Evolutionary conservation across 37 sponge, comb jelly and placozoan genomes (phyloP).

Genomic region (Aphrocallistes beatrix): DNA sequence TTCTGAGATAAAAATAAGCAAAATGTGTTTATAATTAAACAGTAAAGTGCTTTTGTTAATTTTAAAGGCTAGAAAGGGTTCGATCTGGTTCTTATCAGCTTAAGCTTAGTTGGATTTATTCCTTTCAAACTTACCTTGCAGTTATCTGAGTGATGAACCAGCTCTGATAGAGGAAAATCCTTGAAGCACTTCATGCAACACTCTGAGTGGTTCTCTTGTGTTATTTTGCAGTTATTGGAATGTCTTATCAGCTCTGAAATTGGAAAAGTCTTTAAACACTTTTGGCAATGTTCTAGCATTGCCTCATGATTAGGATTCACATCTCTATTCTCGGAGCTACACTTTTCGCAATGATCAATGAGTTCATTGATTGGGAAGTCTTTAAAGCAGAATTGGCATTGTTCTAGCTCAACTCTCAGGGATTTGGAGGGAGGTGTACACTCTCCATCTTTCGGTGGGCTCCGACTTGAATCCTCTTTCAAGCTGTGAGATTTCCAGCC

Average conservation of each 20-base stretch:
- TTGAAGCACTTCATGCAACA: constrained; percentile 53
- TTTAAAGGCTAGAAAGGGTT: not conserved
- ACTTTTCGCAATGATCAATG: constrained; percentile 19
- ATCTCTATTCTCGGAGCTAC: not conserved
- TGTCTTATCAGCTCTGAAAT: not conserved
- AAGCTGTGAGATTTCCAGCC: not conserved
- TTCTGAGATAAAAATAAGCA: no score
- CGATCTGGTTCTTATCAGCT: not conserved
- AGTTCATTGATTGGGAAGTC: constrained; percentile 34
- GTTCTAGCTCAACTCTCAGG: constrained; percentile 25
- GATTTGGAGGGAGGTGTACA: not conserved
- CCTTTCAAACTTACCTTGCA: constrained; percentile 42
- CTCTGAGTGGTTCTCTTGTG: constrained; percentile 32
- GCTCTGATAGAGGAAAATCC: constrained; percentile 45
- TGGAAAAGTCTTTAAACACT: not conserved
- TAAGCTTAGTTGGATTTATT: not conserved
- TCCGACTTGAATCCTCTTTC: not conserved
- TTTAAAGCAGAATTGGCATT: constrained; percentile 34
- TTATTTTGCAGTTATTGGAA: not conserved
- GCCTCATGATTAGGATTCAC: not conserved
- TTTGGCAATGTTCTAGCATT: not conserved
- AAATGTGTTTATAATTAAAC: no score
- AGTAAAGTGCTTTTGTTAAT: no score
- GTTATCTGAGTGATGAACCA: constrained; percentile 28
- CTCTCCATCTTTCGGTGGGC: not conserved